These are phyloP conservation scores for Chaetops frenatus DNA, from an alignment of 2,113 vertebrate genomes.

Conservation along the genomic window DNA sequence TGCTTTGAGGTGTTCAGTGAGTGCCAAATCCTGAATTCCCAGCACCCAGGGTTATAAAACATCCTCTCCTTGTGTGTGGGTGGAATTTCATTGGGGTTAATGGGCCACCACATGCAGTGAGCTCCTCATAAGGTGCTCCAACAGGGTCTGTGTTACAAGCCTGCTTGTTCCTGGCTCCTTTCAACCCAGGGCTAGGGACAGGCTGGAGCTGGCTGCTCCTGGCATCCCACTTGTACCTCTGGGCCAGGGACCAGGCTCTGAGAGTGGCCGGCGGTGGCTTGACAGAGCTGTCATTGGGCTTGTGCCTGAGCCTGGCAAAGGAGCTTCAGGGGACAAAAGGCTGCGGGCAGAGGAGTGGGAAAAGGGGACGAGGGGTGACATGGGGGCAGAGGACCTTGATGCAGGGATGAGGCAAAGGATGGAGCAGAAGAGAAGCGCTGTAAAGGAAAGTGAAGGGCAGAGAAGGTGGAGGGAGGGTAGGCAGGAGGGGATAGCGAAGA, in stretches of 20 bases:
- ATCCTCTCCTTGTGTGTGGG: background rate
- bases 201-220: fast-evolving
- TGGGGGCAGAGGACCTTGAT: background rate
- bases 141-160: background rate
- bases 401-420: background rate
- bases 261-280: fast-evolving
- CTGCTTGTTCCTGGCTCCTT: background rate
- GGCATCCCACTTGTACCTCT: background rate
- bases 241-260: fast-evolving
- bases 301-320: background rate
- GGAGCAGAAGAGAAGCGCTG: background rate
- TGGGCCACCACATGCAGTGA: background rate
- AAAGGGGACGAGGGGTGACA: background rate
- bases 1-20: background rate
- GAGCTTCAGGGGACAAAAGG: background rate
- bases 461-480: background rate
- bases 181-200: background rate
- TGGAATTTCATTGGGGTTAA: background rate
- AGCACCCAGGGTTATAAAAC: background rate
- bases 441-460: background rate
- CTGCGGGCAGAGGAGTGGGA: background rate
- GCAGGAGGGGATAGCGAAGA: background rate
- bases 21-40: background rate
- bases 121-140: background rate
- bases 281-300: background rate